Evolutionary conservation across 2,797 vertebrate species (phyloP).

Genomic region (Acipenser transmontanus): DNA sequence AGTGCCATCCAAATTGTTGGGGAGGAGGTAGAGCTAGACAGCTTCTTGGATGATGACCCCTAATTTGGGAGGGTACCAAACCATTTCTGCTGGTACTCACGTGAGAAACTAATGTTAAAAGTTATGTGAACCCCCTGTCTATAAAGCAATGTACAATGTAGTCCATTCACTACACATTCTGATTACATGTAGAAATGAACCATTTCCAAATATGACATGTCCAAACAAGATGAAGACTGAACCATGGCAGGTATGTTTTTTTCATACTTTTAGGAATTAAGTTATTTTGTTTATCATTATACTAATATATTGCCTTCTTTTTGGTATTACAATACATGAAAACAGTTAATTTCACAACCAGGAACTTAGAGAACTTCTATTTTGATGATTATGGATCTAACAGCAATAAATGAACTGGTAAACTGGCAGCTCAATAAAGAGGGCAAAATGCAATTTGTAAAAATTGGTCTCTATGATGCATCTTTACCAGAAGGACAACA

Average conservation of each 20-base stretch:
- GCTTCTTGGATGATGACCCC: too few species aligned
- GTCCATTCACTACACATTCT: constrained; percentile 40
- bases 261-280: not conserved
- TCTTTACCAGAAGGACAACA: constrained; percentile 32
- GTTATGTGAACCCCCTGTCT: constrained; percentile 38
- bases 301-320: not conserved
- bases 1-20: too few species aligned
- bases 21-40: too few species aligned
- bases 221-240: constrained; percentile 34
- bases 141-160: constrained; percentile 45
- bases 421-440: constrained; percentile 52
- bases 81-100: too few species aligned
- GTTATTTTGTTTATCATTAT: not conserved
- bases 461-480: constrained; percentile 46
- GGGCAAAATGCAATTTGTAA: constrained; percentile 39
- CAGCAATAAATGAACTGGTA: constrained; percentile 46
- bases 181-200: constrained; percentile 44
- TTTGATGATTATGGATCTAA: constrained; percentile 50
- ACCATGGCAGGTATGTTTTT: constrained; percentile 38
- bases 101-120: too few species aligned
- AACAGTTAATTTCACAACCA: constrained; percentile 46
- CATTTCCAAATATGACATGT: constrained; percentile 41
- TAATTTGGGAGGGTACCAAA: constrained; percentile 12
- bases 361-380: constrained; percentile 38
- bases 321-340: constrained; percentile 46